Conservation (phyloP, 2,797 vertebrate genomes). For the Phoxinus dragarum region DNA sequence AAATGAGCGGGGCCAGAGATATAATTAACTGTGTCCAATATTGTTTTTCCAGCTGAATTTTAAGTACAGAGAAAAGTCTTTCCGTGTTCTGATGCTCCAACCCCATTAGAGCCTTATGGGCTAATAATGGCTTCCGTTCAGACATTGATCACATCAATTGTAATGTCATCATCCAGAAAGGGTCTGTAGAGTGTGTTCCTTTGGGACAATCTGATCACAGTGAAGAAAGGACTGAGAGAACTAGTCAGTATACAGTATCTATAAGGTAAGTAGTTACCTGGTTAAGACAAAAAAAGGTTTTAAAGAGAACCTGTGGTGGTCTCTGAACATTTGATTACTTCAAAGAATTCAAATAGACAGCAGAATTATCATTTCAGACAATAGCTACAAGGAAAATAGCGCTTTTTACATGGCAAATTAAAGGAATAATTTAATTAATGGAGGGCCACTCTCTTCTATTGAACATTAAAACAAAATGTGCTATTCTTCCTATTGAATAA, state of each 20-base stretch:
- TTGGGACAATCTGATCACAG: background rate
- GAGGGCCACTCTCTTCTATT: background rate
- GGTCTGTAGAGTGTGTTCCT: background rate
- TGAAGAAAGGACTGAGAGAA: background rate
- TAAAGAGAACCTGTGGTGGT: background rate
- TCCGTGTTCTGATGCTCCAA: constrained; percentile 51
- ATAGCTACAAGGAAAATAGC: background rate
- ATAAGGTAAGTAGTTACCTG: background rate
- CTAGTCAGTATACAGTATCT: background rate
- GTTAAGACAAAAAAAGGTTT: no score
- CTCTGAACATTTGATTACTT: background rate
- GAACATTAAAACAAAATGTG: background rate
- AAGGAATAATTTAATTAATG: background rate
- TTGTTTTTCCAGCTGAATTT: constrained; percentile 59
- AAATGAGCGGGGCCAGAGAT: constrained; percentile 31
- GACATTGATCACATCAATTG: constrained; percentile 53
- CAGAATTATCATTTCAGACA: background rate
- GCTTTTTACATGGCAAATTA: background rate
- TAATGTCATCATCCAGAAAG: constrained; percentile 50
- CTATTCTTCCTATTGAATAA: no score
- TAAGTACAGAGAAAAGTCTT: constrained; percentile 59
- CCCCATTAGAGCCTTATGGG: constrained; percentile 39
- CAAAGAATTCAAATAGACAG: background rate
- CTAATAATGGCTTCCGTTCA: constrained; percentile 49
- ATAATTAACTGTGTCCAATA: constrained; percentile 57